phyloP scores from a whole-genome alignment of 2,797 vertebrate genomes.

The Epinephelus coioides region DNA sequence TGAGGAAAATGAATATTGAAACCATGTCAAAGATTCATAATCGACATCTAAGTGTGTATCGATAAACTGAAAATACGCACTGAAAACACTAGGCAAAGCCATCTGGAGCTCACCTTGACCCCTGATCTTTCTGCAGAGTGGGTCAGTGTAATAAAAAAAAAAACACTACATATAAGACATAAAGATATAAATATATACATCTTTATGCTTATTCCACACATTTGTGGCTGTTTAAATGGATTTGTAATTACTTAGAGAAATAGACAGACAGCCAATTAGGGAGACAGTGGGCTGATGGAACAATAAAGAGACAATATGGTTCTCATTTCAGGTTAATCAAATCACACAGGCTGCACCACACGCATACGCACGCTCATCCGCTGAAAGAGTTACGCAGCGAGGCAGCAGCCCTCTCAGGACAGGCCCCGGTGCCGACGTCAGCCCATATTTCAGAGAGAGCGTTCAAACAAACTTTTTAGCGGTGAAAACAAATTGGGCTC shows the following conservation, averaged over 20 bases:
- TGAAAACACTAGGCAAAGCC: background rate
- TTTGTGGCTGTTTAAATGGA: background rate
- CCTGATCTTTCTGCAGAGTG: slow-evolving; percentile 19
- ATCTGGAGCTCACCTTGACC: background rate
- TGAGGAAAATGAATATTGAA: no score
- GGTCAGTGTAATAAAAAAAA: background rate
- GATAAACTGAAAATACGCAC: no score
- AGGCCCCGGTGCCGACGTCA: slow-evolving; percentile 42
- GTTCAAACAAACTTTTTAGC: slow-evolving; percentile 79
- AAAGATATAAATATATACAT: background rate
- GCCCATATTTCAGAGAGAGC: slow-evolving; percentile 57
- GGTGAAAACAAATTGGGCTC: slow-evolving; percentile 82
- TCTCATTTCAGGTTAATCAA: slow-evolving; percentile 29
- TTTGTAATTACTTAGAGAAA: slow-evolving; percentile 16
- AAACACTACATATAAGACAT: background rate
- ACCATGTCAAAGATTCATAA: no score
- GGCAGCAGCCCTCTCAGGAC: slow-evolving; percentile 63
- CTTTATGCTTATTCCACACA: background rate
- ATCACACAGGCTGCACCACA: background rate
- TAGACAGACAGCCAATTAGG: background rate
- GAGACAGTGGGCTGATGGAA: background rate
- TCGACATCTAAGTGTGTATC: no score
- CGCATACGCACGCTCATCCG: background rate
- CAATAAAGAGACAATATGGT: slow-evolving; percentile 22
- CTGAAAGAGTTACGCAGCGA: slow-evolving; percentile 8